Percentiles rank a stretch among this genome's conserved stretches.
These are phyloP conservation scores for Monopterus albus DNA, from an alignment of 2,113 vertebrate genomes.

Conservation along the genomic window DNA sequence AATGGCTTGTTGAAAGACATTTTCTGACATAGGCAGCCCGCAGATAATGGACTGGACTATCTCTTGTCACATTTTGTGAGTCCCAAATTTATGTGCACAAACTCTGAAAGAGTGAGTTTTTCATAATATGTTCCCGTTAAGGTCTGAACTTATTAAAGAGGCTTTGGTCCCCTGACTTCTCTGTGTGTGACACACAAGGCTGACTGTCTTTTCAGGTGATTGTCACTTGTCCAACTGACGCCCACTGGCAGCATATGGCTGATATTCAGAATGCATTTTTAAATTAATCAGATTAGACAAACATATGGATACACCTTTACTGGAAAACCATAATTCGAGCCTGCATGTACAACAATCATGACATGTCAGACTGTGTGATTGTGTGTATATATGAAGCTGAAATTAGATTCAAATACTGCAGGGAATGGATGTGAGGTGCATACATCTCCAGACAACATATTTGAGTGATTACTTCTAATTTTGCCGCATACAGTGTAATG, in stretches of 20 bases:
- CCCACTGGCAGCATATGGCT: conserved; percentile 6
- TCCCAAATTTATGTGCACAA: too few relatives aligned
- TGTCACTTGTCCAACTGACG: conserved; percentile 6
- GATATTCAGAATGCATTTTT: neutral
- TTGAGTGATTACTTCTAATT: conserved; percentile 55
- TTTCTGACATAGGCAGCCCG: too few relatives aligned
- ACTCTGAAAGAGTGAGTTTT: too few relatives aligned
- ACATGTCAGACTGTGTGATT: conserved; percentile 1
- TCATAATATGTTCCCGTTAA: too few relatives aligned
- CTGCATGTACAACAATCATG: neutral
- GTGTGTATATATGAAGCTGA: conserved; percentile 3
- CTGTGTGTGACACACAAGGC: conserved; percentile 2
- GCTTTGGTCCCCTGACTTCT: neutral
- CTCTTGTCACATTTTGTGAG: too few relatives aligned
- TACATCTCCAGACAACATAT: conserved; percentile 34
- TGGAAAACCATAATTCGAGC: conserved; percentile 4
- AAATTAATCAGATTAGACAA: conserved; percentile 12
- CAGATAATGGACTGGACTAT: too few relatives aligned
- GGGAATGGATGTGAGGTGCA: neutral
- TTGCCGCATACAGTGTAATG: conserved; percentile 35
- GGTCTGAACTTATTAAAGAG: neutral
- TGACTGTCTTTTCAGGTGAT: conserved; percentile 17
- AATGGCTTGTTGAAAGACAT: too few relatives aligned
- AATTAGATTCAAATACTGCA: conserved; percentile 24
- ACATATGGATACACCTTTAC: conserved; percentile 28